Evolutionary conservation across 2,113 vertebrate species (phyloP).

Genomic region (Melanerpes aurifrons): DNA sequence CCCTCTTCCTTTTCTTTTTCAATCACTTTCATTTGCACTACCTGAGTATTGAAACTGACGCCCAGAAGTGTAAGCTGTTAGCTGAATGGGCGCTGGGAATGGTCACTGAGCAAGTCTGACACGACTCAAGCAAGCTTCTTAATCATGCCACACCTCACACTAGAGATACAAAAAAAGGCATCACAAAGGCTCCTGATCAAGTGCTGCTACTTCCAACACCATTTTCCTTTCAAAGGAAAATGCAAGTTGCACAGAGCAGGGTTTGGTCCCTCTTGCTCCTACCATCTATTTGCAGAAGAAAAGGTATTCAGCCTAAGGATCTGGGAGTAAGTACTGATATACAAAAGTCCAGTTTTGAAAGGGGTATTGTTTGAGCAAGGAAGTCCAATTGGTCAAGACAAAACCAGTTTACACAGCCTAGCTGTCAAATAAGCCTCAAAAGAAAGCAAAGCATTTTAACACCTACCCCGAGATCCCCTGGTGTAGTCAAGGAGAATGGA

Average conservation of each 20-base stretch:
- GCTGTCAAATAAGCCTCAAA: not conserved
- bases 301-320: not conserved
- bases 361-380: not conserved
- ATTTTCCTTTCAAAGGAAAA: not conserved
- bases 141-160: not conserved
- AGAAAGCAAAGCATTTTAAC: accelerated
- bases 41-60: not conserved
- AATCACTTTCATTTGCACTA: not conserved
- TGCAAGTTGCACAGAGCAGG: not conserved
- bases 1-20: not conserved
- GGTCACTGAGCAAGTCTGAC: not conserved
- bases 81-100: not conserved
- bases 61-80: not conserved
- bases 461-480: constrained; percentile 90
- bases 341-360: not conserved
- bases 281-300: not conserved
- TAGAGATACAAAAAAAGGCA: not conserved
- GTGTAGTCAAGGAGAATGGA: constrained; percentile 93
- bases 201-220: not conserved
- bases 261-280: not conserved
- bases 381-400: not conserved
- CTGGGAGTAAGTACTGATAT: not conserved
- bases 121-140: not conserved
- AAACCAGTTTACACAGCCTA: not conserved
- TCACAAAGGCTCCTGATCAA: not conserved